Conservation (phyloP, 2,888 invertebrate species). For the Thalpophila matura region DNA sequence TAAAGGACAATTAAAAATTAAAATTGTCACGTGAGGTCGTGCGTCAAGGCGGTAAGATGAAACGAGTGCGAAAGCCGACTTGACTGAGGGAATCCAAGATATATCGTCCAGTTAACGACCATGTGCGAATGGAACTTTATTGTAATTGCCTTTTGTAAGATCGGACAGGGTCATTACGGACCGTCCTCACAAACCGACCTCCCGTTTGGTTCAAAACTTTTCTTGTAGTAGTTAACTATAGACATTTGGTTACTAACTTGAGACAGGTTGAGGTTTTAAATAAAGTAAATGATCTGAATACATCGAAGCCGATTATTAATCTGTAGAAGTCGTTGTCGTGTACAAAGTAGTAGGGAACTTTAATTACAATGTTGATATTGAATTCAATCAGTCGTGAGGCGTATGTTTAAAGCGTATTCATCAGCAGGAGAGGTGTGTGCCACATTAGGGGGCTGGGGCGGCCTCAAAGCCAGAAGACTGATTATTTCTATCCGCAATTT, state of each 20-base stretch:
- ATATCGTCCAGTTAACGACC: constrained; percentile 90
- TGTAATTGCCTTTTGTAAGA: constrained; percentile 91
- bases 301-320: constrained; percentile 24
- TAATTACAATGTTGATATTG: constrained; percentile 74
- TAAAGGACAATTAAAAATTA: constrained; percentile 58
- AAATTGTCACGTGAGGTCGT: constrained; percentile 59
- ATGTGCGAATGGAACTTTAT: constrained; percentile 90
- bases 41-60: constrained; percentile 72
- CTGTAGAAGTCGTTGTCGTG: constrained; percentile 29
- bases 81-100: constrained; percentile 86
- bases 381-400: constrained; percentile 76
- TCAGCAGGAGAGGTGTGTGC: constrained; percentile 86
- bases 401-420: constrained; percentile 84
- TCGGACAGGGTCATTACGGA: constrained; percentile 88
- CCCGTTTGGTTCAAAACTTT: constrained; percentile 83
- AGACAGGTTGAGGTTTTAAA: constrained; percentile 68
- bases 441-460: constrained; percentile 87
- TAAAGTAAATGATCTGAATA: constrained; percentile 43
- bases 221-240: constrained; percentile 74
- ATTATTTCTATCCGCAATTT: constrained; percentile 91
- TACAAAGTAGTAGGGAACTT: constrained; percentile 49
- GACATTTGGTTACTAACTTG: constrained; percentile 66
- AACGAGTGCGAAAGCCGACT: constrained; percentile 79
- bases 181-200: constrained; percentile 83
- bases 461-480: constrained; percentile 91